Conservation (phyloP, 2,888 invertebrate genomes). For the Eumacrocentrus americanus region DNA sequence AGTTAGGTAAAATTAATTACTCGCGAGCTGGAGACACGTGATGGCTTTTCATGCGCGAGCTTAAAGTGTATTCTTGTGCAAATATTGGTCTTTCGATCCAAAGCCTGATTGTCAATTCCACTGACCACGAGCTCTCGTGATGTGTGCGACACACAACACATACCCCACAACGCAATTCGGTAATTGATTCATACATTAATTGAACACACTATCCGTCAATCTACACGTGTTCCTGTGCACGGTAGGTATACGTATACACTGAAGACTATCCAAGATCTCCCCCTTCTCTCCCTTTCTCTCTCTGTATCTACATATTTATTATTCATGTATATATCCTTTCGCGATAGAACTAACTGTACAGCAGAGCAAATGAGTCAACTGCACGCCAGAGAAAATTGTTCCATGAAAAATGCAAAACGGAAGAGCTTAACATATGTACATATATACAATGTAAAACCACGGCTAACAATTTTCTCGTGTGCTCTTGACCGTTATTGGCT, state of each 20-base stretch:
- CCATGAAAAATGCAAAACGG: conserved; percentile 54
- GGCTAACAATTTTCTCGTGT: conserved; percentile 6
- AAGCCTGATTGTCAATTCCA: neutral
- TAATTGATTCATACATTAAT: conserved; percentile 48
- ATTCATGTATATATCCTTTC: conserved; percentile 6
- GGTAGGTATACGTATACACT: conserved; percentile 41
- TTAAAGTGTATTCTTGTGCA: conserved; percentile 5
- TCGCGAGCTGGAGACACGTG: conserved; percentile 7
- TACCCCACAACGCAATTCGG: conserved; percentile 30
- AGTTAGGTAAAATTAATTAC: conserved; percentile 13
- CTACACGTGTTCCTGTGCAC: conserved; percentile 47
- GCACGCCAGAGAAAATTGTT: conserved; percentile 52
- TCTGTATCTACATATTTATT: no score
- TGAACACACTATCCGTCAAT: conserved; percentile 46
- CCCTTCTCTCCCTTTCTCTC: conserved; percentile 27
- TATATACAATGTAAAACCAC: conserved; percentile 40
- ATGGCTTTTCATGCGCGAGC: no score
- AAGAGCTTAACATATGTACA: no score
- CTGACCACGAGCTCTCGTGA: no score
- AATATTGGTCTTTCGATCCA: conserved; percentile 6
- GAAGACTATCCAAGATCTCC: no score
- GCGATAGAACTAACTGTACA: neutral
- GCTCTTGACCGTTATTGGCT: conserved; percentile 15
- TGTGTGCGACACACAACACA: no score
- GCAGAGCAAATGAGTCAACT: conserved; percentile 40